These are phyloP conservation scores for Dorcus parallelipipedus DNA, from an alignment of 2,888 invertebrate genomes.

Conservation along the genomic window DNA sequence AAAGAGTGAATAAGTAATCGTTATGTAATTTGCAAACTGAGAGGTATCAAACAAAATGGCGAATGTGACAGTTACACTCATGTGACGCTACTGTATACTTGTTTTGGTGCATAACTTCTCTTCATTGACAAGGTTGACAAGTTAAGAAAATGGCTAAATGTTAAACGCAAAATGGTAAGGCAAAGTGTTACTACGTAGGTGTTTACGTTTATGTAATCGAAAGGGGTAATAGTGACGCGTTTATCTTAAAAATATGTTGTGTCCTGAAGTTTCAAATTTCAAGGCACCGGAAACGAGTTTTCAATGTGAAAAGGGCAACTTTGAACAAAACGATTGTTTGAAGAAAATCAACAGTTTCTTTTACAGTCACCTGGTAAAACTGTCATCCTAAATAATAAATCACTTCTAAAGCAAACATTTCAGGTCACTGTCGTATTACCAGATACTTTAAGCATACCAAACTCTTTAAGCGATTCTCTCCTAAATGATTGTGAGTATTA, in stretches of 20 bases:
- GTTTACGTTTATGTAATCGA: no score
- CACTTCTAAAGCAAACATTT: conserved; percentile 1
- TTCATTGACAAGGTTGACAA: no score
- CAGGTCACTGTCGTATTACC: conserved; percentile 57
- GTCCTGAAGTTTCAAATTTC: conserved; percentile 57
- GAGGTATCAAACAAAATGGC: no score
- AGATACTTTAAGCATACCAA: conserved; percentile 47
- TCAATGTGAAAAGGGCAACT: conserved; percentile 38
- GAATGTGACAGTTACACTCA: no score
- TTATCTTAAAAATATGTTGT: conserved; percentile 47
- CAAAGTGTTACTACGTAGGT: no score
- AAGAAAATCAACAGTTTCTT: conserved; percentile 46
- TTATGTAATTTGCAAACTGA: no score
- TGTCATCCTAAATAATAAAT: conserved; percentile 2
- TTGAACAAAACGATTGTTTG: conserved; percentile 32
- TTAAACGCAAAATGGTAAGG: no score
- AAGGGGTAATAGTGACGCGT: no score
- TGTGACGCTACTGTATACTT: no score
- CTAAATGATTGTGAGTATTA: conserved; percentile 56
- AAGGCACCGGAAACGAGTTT: conserved; percentile 48
- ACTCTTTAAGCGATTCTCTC: conserved; percentile 43
- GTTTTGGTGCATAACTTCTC: no score
- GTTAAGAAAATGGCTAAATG: no score
- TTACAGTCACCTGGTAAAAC: conserved; percentile 55
- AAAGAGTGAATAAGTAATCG: no score